Conservation (phyloP, 2,888 invertebrate genomes). For the Sinhomidia bicolor region DNA sequence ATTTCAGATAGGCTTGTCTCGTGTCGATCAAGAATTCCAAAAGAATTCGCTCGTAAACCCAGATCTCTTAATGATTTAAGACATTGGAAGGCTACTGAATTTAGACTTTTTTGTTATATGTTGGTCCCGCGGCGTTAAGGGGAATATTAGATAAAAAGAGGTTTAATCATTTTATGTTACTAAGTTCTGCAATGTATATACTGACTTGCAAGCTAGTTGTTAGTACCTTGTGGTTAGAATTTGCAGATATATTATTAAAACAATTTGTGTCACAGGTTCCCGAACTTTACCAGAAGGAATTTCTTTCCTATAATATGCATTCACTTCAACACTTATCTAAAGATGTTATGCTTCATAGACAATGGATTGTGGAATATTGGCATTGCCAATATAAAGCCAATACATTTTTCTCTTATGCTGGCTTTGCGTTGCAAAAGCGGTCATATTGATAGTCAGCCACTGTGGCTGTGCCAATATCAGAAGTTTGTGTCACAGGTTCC, state of each 20-base stretch:
- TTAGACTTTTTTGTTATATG: slow-evolving; percentile 63
- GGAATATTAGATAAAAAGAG: background rate
- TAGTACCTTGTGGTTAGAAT: slow-evolving; percentile 57
- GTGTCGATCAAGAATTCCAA: slow-evolving; percentile 15
- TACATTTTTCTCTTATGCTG: no score
- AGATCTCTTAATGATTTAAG: slow-evolving; percentile 46
- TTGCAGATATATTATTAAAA: slow-evolving; percentile 76
- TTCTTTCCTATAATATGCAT: slow-evolving; percentile 80
- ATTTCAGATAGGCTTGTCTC: slow-evolving; percentile 31
- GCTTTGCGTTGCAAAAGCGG: no score
- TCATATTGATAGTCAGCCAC: no score
- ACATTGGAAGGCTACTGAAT: slow-evolving; percentile 70
- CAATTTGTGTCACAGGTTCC: slow-evolving; percentile 77
- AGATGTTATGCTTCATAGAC: slow-evolving; percentile 78
- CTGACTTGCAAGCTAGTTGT: background rate
- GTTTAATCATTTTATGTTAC: slow-evolving; percentile 61
- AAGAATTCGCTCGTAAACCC: slow-evolving; percentile 53
- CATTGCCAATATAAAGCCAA: no score
- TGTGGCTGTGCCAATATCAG: no score
- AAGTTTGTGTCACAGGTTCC: slow-evolving; percentile 77
- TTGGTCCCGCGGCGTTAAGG: slow-evolving; percentile 43
- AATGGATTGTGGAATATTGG: no score
- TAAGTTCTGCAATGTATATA: slow-evolving; percentile 67
- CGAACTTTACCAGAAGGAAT: slow-evolving; percentile 76
- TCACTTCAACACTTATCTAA: slow-evolving; percentile 78